Percentiles rank a stretch among this genome's conserved stretches.
Conservation (phyloP, 2,113 vertebrate genomes). For the Sigmodon hispidus region DNA sequence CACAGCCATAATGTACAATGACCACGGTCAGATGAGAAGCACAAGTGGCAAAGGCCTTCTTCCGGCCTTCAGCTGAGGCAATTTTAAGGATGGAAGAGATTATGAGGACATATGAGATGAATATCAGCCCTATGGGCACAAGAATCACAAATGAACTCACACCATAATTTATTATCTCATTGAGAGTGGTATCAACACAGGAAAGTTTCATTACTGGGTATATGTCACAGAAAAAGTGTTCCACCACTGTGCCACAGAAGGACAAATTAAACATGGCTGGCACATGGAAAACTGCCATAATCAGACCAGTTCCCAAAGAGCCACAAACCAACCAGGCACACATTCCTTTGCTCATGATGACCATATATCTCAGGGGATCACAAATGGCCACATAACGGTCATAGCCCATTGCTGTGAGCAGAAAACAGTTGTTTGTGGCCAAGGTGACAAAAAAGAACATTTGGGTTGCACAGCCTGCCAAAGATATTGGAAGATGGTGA, state of each 20-base stretch:
- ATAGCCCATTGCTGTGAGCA: conserved; percentile 67
- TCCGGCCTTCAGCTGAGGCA: neutral
- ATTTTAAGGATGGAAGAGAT: conserved; percentile 57
- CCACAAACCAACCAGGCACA: conserved; percentile 17
- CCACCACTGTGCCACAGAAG: conserved; percentile 55
- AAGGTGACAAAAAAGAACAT: conserved; percentile 68
- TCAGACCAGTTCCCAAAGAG: conserved; percentile 51
- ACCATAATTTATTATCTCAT: conserved; percentile 66
- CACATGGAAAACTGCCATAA: conserved; percentile 34
- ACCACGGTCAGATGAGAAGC: conserved; percentile 59
- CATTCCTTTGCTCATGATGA: conserved; percentile 51
- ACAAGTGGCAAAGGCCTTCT: conserved; percentile 56
- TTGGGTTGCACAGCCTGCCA: conserved; percentile 52
- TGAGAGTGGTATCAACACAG: conserved; percentile 56
- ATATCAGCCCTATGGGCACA: neutral
- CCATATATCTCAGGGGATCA: conserved; percentile 33
- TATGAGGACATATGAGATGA: conserved; percentile 42
- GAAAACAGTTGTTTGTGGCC: conserved; percentile 58
- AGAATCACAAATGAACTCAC: conserved; percentile 64
- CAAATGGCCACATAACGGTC: conserved; percentile 62
- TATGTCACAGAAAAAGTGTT: conserved; percentile 71
- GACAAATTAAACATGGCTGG: conserved; percentile 45
- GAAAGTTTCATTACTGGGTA: conserved; percentile 58
- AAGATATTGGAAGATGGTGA: conserved; percentile 60
- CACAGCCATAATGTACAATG: neutral